These are phyloP conservation scores for Scartelaos histophorus DNA, from an alignment of 2,113 vertebrate species.

Conservation along the genomic window DNA sequence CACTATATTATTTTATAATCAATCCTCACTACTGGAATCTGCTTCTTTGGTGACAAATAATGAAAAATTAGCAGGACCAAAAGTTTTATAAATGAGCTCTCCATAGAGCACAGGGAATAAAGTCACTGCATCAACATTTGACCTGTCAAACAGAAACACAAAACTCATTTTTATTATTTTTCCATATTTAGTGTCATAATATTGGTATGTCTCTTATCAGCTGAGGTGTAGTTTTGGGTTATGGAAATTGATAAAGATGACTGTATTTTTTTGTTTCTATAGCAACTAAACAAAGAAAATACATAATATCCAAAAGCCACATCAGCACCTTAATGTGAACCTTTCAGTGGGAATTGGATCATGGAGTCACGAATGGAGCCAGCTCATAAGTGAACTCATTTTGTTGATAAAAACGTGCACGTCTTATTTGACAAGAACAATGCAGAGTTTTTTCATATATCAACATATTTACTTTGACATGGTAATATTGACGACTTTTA, in stretches of 20 bases:
- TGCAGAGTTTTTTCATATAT: not conserved
- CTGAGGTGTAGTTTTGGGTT: not conserved
- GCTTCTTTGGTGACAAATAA: slow-evolving; percentile 14
- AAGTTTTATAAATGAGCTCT: not conserved
- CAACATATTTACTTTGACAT: no score
- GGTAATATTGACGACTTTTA: not conserved
- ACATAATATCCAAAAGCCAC: not conserved
- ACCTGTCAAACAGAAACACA: not conserved
- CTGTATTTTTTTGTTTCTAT: not conserved
- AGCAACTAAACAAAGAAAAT: slow-evolving; percentile 3
- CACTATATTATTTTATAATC: slow-evolving; percentile 41
- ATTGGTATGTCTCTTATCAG: not conserved
- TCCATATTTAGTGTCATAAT: not conserved
- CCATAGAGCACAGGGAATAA: not conserved
- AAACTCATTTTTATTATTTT: not conserved
- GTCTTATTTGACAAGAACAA: not conserved
- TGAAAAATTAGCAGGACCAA: slow-evolving; percentile 18
- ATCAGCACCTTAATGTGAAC: not conserved
- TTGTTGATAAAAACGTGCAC: not conserved
- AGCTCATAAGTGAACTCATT: not conserved
- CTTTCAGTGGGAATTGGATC: slow-evolving; percentile 4
- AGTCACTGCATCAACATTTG: not conserved
- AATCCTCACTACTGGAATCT: slow-evolving; percentile 27
- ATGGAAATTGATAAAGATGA: not conserved
- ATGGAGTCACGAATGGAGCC: not conserved